Percentiles rank a stretch among this genome's conserved stretches.
Conservation (phyloP, 2,888 invertebrate species). For the Brachyptera putata region DNA sequence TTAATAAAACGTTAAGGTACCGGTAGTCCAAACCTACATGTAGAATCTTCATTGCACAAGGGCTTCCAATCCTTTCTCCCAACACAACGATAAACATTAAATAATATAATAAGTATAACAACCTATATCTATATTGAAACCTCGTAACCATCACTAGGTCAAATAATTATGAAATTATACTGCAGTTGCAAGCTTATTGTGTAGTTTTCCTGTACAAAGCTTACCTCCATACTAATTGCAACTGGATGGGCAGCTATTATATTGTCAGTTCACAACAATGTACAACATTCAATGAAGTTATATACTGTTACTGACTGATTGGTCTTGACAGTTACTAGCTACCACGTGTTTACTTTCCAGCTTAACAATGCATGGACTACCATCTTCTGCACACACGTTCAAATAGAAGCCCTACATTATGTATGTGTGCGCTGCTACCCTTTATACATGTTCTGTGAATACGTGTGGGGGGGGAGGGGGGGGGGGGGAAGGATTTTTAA, state of each 20-base stretch:
- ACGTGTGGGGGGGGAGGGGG: background rate
- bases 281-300: background rate
- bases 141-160: too few relatives aligned
- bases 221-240: too few relatives aligned
- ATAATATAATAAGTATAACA: too few relatives aligned
- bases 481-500: background rate
- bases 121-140: too few relatives aligned
- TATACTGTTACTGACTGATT: background rate
- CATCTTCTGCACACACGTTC: background rate
- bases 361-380: background rate
- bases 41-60: too few relatives aligned
- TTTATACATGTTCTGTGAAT: background rate
- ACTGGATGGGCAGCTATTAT: background rate
- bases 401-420: constrained; percentile 10
- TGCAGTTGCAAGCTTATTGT: too few relatives aligned
- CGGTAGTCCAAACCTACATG: too few relatives aligned
- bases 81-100: too few relatives aligned
- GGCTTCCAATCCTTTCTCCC: too few relatives aligned
- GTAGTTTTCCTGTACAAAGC: too few relatives aligned
- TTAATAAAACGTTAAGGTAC: too few relatives aligned
- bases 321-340: constrained; percentile 26
- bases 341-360: constrained; percentile 16
- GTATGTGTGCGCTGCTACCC: constrained; percentile 2
- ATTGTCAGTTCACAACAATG: background rate
- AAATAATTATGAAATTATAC: too few relatives aligned